phyloP scores from a whole-genome alignment of 64 coral and sea anemone species.

The Hydrozoanthus tunicans region DNA sequence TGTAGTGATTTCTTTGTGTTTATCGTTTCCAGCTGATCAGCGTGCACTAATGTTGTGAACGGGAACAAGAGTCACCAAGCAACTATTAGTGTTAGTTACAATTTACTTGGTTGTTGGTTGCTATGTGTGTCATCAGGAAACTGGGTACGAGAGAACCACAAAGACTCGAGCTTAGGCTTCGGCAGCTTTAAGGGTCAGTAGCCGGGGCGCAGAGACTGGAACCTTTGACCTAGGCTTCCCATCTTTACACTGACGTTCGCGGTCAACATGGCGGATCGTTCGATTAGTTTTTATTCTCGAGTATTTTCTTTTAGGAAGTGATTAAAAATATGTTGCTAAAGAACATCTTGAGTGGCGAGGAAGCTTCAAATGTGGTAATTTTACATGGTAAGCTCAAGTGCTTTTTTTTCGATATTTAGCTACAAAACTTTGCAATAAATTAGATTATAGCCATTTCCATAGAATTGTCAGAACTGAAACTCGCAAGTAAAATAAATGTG shows the following conservation, averaged over 20 bases:
- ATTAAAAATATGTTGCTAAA: constrained; percentile 55
- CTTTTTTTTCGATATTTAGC: background rate
- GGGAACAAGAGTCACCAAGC: background rate
- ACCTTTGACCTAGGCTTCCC: background rate
- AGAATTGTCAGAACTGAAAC: background rate
- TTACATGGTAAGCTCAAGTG: constrained; percentile 54
- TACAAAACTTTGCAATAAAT: background rate
- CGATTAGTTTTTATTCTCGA: background rate
- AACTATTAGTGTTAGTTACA: background rate
- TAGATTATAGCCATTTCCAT: background rate
- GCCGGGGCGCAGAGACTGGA: no score
- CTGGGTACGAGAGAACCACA: background rate
- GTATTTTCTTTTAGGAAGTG: background rate
- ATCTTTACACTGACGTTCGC: background rate
- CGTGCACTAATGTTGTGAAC: background rate
- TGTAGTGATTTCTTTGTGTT: constrained; percentile 26
- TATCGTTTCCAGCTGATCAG: constrained; percentile 19
- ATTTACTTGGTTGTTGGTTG: constrained; percentile 13
- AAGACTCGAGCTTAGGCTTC: no score
- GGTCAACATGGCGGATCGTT: constrained; percentile 40
- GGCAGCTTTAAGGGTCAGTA: no score
- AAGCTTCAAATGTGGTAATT: constrained; percentile 40
- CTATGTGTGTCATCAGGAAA: background rate
- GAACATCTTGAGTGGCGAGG: constrained; percentile 59
- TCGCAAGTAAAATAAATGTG: no score